Evolutionary conservation across 1,140 invertebrate genomes (phyloP).

Genomic region (Drosophila dunni): DNA sequence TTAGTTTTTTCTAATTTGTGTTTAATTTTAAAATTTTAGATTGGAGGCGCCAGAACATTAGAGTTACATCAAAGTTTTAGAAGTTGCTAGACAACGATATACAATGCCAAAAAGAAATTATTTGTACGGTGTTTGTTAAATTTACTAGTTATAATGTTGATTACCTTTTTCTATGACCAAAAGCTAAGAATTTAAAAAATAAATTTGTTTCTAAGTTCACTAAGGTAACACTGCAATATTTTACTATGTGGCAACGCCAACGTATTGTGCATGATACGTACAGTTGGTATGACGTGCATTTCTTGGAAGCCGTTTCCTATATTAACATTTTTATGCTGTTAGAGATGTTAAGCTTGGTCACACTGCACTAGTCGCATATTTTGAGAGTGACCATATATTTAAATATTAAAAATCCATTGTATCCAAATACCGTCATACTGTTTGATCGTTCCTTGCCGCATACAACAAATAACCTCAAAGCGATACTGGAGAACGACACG

Average conservation of each 20-base stretch:
- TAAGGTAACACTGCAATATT: no score
- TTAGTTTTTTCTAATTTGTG: background rate
- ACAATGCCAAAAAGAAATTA: background rate
- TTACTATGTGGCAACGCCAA: background rate
- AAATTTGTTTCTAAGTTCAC: no score
- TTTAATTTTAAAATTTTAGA: constrained; percentile 22
- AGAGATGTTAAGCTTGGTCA: background rate
- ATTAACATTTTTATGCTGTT: no score
- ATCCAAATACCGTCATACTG: constrained; percentile 12
- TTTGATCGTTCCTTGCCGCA: constrained; percentile 35
- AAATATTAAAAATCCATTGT: background rate
- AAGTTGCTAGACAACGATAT: constrained; percentile 15
- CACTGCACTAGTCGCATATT: background rate
- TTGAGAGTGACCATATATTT: background rate
- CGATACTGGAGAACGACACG: constrained; percentile 24
- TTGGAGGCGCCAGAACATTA: constrained; percentile 60
- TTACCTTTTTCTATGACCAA: background rate
- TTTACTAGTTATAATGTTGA: constrained; percentile 1
- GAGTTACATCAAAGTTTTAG: background rate
- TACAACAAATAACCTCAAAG: constrained; percentile 68
- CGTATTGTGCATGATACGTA: no score
- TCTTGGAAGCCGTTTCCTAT: no score
- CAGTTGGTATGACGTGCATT: background rate
- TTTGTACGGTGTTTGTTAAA: background rate
- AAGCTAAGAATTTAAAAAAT: background rate